Evolutionary conservation across 2,113 vertebrate species (phyloP).

Genomic region (Trematocara nigrifrons): DNA sequence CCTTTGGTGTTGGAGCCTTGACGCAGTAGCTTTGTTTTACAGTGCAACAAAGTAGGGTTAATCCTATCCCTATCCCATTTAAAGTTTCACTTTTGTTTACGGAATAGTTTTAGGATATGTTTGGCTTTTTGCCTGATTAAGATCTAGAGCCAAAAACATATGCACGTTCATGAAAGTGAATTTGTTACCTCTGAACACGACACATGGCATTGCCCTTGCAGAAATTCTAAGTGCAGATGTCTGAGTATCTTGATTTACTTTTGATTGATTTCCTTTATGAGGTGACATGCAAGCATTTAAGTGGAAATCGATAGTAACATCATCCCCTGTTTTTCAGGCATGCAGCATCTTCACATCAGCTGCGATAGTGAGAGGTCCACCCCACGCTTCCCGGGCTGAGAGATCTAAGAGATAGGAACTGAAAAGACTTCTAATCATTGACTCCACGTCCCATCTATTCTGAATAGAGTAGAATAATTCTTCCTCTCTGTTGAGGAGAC

Average conservation of each 20-base stretch:
- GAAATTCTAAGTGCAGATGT: not conserved
- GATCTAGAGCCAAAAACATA: not conserved
- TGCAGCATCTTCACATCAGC: not conserved
- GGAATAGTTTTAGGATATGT: not conserved
- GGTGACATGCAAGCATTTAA: not conserved
- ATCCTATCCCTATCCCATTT: accelerated
- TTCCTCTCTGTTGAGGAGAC: not conserved
- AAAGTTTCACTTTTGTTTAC: not conserved
- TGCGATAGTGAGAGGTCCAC: not conserved
- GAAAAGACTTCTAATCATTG: not conserved
- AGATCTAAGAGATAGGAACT: not conserved
- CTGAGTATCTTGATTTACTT: not conserved
- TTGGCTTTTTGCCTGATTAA: not conserved
- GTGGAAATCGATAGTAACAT: constrained; percentile 1
- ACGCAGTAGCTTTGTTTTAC: not conserved
- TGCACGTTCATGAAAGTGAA: not conserved
- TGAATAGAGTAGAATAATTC: not conserved
- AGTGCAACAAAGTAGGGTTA: not conserved
- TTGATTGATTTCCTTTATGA: not conserved
- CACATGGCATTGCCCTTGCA: not conserved
- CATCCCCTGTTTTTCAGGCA: not conserved
- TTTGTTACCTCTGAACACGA: not conserved
- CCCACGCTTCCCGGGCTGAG: constrained; percentile 4
- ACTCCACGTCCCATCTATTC: not conserved
- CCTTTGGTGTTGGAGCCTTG: not conserved